Conservation (phyloP, 1,140 invertebrate species). For the Aphidius ervi region DNA sequence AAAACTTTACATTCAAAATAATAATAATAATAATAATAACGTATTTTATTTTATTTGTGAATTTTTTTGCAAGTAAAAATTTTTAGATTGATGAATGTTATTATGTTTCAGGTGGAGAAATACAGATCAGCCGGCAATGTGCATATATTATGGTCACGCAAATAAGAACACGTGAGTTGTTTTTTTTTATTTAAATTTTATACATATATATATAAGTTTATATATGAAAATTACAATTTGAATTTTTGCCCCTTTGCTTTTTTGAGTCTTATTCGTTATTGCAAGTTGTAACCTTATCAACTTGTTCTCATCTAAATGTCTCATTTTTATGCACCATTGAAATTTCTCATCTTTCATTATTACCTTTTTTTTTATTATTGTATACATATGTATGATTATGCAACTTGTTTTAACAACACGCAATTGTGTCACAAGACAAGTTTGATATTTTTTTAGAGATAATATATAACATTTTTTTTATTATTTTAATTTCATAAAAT, state of each 20-base stretch:
- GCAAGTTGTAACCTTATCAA: slow-evolving; percentile 34
- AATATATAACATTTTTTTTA: no score
- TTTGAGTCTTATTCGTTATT: slow-evolving; percentile 21
- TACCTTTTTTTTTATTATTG: not conserved
- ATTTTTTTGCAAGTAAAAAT: slow-evolving; percentile 20
- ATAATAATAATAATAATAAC: not conserved
- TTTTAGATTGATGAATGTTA: slow-evolving; percentile 12
- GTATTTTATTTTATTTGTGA: not conserved
- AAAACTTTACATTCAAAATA: not conserved
- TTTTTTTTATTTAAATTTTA: no score
- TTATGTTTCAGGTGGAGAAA: slow-evolving; percentile 15
- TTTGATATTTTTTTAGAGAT: no score
- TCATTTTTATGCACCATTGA: slow-evolving; percentile 53
- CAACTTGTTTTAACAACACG: no score
- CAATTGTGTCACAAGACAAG: no score
- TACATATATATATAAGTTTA: slow-evolving; percentile 20
- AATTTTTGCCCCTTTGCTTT: slow-evolving; percentile 36
- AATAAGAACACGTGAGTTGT: slow-evolving; percentile 25
- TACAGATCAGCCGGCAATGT: slow-evolving; percentile 44
- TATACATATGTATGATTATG: no score
- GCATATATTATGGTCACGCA: slow-evolving; percentile 53
- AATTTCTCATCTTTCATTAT: slow-evolving; percentile 38
- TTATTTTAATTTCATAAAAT: no score
- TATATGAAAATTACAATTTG: slow-evolving; percentile 53
- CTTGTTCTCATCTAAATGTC: slow-evolving; percentile 53